phyloP scores from a whole-genome alignment of 2,888 invertebrate genomes.

The Lithophane ornitopus region DNA sequence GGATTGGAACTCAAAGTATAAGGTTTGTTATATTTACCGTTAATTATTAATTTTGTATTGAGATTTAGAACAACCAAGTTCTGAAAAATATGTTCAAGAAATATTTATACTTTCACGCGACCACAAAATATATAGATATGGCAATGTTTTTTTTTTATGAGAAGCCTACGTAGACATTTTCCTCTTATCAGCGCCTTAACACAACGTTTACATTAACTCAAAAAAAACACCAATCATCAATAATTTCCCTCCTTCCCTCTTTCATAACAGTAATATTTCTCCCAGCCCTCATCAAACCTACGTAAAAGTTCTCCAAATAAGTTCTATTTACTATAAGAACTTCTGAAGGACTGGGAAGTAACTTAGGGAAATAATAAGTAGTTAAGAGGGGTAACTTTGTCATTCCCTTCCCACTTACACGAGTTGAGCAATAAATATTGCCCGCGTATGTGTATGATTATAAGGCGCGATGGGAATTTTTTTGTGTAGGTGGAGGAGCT shows the following conservation, averaged over 20 bases:
- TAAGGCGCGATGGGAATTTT: conserved; percentile 9
- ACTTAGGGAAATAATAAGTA: conserved; percentile 55
- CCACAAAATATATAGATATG: too few species aligned
- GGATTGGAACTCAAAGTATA: too few species aligned
- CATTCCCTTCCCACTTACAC: conserved; percentile 22
- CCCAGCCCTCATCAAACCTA: conserved; percentile 28
- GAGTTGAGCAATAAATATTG: conserved; percentile 43
- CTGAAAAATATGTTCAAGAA: too few species aligned
- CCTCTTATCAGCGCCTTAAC: too few species aligned
- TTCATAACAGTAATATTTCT: conserved; percentile 18
- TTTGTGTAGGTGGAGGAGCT: too few species aligned
- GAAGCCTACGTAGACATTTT: too few species aligned
- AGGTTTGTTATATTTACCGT: too few species aligned
- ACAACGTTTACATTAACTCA: background rate
- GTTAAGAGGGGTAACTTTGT: conserved; percentile 51
- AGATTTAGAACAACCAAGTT: too few species aligned
- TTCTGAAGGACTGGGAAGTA: conserved; percentile 21
- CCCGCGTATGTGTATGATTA: conserved; percentile 8
- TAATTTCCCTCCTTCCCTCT: background rate
- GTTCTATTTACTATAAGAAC: conserved; percentile 35
- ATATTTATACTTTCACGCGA: too few species aligned
- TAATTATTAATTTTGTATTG: too few species aligned
- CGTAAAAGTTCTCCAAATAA: conserved; percentile 28
- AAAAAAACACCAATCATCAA: background rate
- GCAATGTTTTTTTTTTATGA: too few species aligned